phyloP scores from a whole-genome alignment of 2,888 invertebrate species.

The Polyommatus iphigenia region DNA sequence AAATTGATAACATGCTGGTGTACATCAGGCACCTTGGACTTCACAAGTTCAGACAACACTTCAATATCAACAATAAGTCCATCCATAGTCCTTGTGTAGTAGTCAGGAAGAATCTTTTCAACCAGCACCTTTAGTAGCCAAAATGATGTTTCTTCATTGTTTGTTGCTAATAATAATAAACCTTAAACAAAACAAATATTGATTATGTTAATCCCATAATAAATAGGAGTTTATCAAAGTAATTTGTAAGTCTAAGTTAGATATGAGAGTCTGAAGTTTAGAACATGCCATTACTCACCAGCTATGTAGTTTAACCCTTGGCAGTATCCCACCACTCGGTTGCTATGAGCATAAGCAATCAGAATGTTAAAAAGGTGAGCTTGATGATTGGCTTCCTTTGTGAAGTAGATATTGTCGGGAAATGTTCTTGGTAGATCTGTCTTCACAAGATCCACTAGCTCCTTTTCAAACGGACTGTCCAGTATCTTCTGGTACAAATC shows the following conservation, averaged over 20 bases:
- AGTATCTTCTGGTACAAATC: slow-evolving; percentile 85
- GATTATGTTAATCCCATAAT: too few relatives aligned
- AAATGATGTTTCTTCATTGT: slow-evolving; percentile 94
- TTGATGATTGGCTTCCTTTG: slow-evolving; percentile 86
- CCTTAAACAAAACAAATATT: slow-evolving; percentile 64
- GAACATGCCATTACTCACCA: slow-evolving; percentile 59
- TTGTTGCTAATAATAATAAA: slow-evolving; percentile 90
- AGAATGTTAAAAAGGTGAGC: slow-evolving; percentile 91
- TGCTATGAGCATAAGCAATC: slow-evolving; percentile 93
- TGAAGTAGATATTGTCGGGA: slow-evolving; percentile 96
- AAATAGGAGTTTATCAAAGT: too few relatives aligned
- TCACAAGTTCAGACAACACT: slow-evolving; percentile 92
- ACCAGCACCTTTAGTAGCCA: slow-evolving; percentile 95
- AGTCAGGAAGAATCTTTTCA: slow-evolving; percentile 92
- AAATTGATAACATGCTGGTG: slow-evolving; percentile 89
- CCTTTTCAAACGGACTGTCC: slow-evolving; percentile 84
- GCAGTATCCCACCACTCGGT: slow-evolving; percentile 93
- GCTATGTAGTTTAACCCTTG: slow-evolving; percentile 97
- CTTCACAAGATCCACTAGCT: slow-evolving; percentile 89
- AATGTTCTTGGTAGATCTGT: slow-evolving; percentile 96
- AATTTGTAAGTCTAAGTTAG: too few relatives aligned
- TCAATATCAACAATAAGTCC: slow-evolving; percentile 94
- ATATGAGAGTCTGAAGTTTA: too few relatives aligned
- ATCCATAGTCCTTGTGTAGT: slow-evolving; percentile 94
- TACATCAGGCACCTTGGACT: slow-evolving; percentile 89